Percentiles rank a stretch among this genome's conserved stretches.
Conservation (phyloP, 2,113 vertebrate genomes). For the Phaethornis superciliosus region DNA sequence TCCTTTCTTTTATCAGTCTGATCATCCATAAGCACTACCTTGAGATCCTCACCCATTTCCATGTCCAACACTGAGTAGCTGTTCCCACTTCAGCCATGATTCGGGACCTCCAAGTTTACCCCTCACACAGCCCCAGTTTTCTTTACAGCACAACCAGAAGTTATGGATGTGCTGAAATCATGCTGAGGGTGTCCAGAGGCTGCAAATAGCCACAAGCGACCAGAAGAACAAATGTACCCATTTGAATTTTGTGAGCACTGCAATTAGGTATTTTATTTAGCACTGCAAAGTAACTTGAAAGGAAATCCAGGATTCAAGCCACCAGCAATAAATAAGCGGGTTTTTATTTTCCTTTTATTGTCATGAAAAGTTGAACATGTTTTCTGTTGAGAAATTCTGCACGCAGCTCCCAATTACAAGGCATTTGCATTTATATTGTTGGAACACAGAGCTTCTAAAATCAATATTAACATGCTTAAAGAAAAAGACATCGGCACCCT, state of each 20-base stretch:
- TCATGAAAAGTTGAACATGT: constrained; percentile 57
- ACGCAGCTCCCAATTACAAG: constrained; percentile 50
- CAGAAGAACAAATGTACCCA: constrained; percentile 35
- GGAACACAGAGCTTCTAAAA: constrained; percentile 63
- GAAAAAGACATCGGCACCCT: constrained; percentile 41
- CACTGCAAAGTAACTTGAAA: constrained; percentile 53
- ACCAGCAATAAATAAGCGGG: constrained; percentile 34
- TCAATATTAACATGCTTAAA: constrained; percentile 68
- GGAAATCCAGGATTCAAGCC: constrained; percentile 58
- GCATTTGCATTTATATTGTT: constrained; percentile 73
- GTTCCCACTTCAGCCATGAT: background rate
- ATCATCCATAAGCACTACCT: background rate
- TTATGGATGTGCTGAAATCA: constrained; percentile 38
- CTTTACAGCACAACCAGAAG: background rate
- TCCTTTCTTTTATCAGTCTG: background rate
- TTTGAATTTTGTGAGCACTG: constrained; percentile 42
- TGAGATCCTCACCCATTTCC: background rate
- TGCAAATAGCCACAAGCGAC: constrained; percentile 11
- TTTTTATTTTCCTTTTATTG: constrained; percentile 64
- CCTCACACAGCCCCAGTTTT: background rate
- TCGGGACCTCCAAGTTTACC: background rate
- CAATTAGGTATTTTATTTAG: constrained; percentile 66
- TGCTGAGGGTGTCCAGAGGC: constrained; percentile 19
- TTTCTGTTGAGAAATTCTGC: constrained; percentile 65
- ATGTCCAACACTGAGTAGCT: background rate